Evolutionary conservation across 2,113 vertebrate species (phyloP), one percentile per base, ranked within the genome.

Genomic region (Alethe castanea): DNA sequence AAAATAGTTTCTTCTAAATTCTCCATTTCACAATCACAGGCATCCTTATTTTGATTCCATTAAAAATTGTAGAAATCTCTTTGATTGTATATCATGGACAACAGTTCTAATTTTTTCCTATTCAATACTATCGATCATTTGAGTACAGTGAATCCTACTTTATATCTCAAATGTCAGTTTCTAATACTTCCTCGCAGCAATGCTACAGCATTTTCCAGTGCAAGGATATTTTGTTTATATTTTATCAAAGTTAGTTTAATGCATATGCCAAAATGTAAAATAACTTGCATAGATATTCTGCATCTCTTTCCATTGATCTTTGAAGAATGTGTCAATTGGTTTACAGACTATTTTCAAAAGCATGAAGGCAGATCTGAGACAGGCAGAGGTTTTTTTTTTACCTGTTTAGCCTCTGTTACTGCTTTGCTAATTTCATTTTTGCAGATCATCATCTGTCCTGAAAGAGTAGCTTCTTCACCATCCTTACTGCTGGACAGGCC

Each of bases 391-490:
- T 71, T 60, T 65, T 67, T 24, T 80, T 33, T 96, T 97, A 99
- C 99, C 98, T 99, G 99, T 90, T 99, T 99, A 92, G 98, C 98
- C 88, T 99, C 99, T 1, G 99, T 99, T 64, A 98, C 98, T 12
- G 99, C 98, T 96, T 99, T 99, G 97, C 98, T 99, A 53, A 99
- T 99, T 60, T 99, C 99, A 80, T 98, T 99, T 96, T 99, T 99
- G 97, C 99, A 99, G 64, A 97, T 86, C 98, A 99, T 99, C 98
- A 99, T 99, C 85, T 99, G 99, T 8, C 93, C 98, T 26, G 99
- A 98, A 48, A 99, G 96, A 20, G 98, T 99, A 48, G 98, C 98
- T 90, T 98, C 99, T 88, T 98, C 98, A 31, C 99, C 99, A 14
- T 98, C 97, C n/a, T 98, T 99, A 33, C 94, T 99, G 86, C 98